Percentiles rank a stretch among this genome's conserved stretches.
Conservation (phyloP, 1,140 invertebrate genomes). For the Vanessa tameamea region DNA sequence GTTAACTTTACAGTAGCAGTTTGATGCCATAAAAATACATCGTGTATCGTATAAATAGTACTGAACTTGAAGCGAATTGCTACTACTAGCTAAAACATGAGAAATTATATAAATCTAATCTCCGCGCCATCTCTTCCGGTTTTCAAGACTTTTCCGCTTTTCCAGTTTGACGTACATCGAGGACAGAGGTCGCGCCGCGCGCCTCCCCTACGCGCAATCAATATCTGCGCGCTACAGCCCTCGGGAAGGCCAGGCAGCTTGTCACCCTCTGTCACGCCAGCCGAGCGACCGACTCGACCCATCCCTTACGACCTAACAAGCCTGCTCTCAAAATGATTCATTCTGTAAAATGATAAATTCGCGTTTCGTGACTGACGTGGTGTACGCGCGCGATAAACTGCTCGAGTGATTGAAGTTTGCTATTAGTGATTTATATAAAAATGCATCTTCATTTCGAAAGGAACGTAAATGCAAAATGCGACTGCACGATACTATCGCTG, state of each 20-base stretch:
- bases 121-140: conserved; percentile 60
- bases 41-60: too few species aligned
- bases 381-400: conserved; percentile 33
- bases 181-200: conserved; percentile 57
- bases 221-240: conserved; percentile 67
- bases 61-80: not conserved
- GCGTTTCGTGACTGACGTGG: conserved; percentile 27
- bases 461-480: conserved; percentile 94
- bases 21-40: too few species aligned
- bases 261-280: conserved; percentile 68
- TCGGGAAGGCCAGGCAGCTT: conserved; percentile 50
- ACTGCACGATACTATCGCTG: conserved; percentile 95
- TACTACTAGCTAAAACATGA: not conserved
- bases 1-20: too few species aligned
- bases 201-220: conserved; percentile 62
- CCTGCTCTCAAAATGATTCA: conserved; percentile 42
- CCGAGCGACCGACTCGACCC: conserved; percentile 52
- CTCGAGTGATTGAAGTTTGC: conserved; percentile 30
- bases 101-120: conserved; percentile 14
- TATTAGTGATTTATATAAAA: conserved; percentile 45
- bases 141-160: conserved; percentile 59
- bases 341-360: conserved; percentile 42
- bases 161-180: conserved; percentile 38
- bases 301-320: conserved; percentile 34
- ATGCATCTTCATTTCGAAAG: conserved; percentile 97